Evolutionary conservation across 1,140 invertebrate genomes (phyloP).

Genomic region (Eubasilissa regina): DNA sequence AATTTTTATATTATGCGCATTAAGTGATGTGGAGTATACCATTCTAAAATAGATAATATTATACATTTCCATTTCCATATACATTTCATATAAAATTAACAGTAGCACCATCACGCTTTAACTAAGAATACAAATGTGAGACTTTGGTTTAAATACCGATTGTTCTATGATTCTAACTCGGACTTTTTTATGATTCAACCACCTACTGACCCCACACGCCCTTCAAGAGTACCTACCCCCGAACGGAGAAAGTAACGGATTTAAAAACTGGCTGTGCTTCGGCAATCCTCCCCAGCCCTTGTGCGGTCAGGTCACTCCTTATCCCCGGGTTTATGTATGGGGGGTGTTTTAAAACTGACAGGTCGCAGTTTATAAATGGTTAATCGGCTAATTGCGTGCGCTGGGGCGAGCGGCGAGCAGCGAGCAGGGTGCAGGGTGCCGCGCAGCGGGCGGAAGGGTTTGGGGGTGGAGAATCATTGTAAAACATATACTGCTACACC

Average conservation of each 20-base stretch:
- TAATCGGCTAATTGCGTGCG: conserved; percentile 60
- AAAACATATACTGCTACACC: conserved; percentile 24
- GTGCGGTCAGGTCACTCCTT: conserved; percentile 50
- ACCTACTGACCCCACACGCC: not conserved
- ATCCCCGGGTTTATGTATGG: conserved; percentile 50
- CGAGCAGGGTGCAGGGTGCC: not conserved
- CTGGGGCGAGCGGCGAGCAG: conserved; percentile 27
- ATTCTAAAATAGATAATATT: too few species aligned
- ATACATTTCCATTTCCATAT: too few species aligned
- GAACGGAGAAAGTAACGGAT: conserved; percentile 10
- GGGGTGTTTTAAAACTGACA: conserved; percentile 59
- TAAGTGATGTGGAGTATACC: too few species aligned
- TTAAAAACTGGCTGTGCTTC: conserved; percentile 4
- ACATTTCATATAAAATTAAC: too few species aligned
- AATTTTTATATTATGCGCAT: too few species aligned
- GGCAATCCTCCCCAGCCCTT: conserved; percentile 11
- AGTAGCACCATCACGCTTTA: too few species aligned
- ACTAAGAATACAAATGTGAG: too few species aligned
- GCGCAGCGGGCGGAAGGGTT: not conserved
- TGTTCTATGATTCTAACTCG: too few species aligned
- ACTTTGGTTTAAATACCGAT: too few species aligned
- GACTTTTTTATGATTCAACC: too few species aligned
- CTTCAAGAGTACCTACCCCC: not conserved
- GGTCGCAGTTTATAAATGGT: conserved; percentile 61
- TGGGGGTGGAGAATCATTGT: conserved; percentile 26